A percentile compares a stretch with the other conserved stretches of the same genome.
phyloP scores from a whole-genome alignment of 53 echinoderm and acorn worm species.

The Henricia sp. region DNA sequence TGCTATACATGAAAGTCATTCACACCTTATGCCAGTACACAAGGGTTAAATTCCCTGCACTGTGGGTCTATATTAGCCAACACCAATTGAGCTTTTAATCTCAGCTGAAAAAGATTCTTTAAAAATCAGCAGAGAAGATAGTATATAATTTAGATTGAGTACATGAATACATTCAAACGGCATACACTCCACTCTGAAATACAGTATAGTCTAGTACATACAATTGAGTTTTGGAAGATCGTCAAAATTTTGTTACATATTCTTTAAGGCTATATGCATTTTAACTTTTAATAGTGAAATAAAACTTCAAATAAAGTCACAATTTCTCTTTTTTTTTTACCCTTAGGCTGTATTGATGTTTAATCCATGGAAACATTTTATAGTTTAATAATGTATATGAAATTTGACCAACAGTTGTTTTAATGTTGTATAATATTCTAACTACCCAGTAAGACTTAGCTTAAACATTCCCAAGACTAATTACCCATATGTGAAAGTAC shows the following conservation, averaged over 20 bases:
- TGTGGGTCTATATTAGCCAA: no score
- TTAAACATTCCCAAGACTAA: neutral
- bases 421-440: neutral
- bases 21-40: no score
- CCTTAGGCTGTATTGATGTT: slow-evolving; percentile 5
- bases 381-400: slow-evolving; percentile 26
- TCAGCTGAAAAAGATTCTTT: neutral
- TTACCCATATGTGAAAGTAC: neutral
- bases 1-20: no score
- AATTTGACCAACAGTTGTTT: slow-evolving; percentile 10
- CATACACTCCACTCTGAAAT: slow-evolving; percentile 30
- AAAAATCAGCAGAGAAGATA: slow-evolving; percentile 22
- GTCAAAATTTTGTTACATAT: slow-evolving; percentile 54
- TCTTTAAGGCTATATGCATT: slow-evolving; percentile 57
- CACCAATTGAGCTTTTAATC: slow-evolving; percentile 10
- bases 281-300: slow-evolving; percentile 35
- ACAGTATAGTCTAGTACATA: slow-evolving; percentile 58
- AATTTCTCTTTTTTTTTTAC: neutral
- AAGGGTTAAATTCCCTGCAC: no score
- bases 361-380: slow-evolving; percentile 5
- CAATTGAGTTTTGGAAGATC: slow-evolving; percentile 58
- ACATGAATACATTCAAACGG: slow-evolving; percentile 34
- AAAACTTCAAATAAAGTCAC: slow-evolving; percentile 22
- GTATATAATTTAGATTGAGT: slow-evolving; percentile 12
- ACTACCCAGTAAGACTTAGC: no score